Conservation (phyloP, 1,140 invertebrate species). For the Drosophila albomicans region DNA sequence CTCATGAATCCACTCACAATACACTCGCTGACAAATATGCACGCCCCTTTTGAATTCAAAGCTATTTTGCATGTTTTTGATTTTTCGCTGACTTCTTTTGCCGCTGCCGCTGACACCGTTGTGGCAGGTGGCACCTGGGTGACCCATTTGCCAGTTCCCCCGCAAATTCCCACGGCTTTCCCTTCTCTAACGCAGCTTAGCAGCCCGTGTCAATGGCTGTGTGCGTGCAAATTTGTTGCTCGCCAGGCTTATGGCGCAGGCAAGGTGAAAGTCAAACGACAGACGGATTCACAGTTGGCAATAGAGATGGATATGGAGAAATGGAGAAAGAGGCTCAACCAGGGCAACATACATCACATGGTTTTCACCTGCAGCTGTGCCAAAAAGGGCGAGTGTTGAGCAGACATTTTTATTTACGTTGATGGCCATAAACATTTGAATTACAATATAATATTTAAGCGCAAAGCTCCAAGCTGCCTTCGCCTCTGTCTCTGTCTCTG, state of each 20-base stretch:
- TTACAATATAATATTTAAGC: conserved; percentile 83
- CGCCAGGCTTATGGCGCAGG: conserved; percentile 55
- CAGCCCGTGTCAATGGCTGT: conserved; percentile 73
- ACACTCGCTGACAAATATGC: conserved; percentile 64
- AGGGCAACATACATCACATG: conserved; percentile 64
- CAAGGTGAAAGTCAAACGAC: conserved; percentile 36
- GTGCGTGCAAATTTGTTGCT: conserved; percentile 78
- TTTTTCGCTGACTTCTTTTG: conserved; percentile 46
- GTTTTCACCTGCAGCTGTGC: conserved; percentile 34
- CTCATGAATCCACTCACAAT: conserved; percentile 30
- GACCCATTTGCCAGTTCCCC: conserved; percentile 25
- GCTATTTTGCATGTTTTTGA: conserved; percentile 76
- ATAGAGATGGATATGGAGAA: background rate
- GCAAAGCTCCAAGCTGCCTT: conserved; percentile 44
- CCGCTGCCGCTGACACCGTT: conserved; percentile 16
- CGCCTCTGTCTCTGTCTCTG: conserved; percentile 1
- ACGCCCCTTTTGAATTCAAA: conserved; percentile 38
- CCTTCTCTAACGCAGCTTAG: conserved; percentile 63
- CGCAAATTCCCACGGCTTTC: conserved; percentile 45
- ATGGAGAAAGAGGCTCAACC: conserved; percentile 29
- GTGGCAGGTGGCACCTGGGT: conserved; percentile 30
- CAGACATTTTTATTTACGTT: conserved; percentile 82
- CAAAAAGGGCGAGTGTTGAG: conserved; percentile 48
- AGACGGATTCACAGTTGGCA: conserved; percentile 11
- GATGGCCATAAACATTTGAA: conserved; percentile 83